Percentiles rank a stretch among this genome's conserved stretches.
These are phyloP conservation scores for Sarcophaga variegata DNA, from an alignment of 2,888 invertebrate species.

Conservation along the genomic window DNA sequence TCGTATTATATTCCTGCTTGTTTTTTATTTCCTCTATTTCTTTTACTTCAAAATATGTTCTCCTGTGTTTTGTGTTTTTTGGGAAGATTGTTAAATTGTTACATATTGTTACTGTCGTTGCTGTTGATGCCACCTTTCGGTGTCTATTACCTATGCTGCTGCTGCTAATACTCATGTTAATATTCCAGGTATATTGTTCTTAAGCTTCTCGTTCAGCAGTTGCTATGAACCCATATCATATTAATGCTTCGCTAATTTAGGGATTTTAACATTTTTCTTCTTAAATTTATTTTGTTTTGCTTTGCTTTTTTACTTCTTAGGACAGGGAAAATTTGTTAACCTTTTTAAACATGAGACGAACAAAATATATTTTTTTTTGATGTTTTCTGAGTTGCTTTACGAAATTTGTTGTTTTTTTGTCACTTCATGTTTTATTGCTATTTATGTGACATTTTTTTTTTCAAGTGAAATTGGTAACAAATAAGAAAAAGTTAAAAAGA, in stretches of 20 bases:
- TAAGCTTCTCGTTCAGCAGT: neutral
- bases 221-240: constrained; percentile 52
- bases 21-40: neutral
- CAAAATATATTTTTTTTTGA: constrained; percentile 8
- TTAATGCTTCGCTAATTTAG: constrained; percentile 58
- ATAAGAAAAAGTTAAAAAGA: too few species aligned
- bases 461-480: too few species aligned
- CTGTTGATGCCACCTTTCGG: constrained; percentile 20
- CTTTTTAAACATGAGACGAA: constrained; percentile 30
- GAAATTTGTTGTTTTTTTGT: neutral
- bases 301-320: neutral
- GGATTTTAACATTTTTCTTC: constrained; percentile 8
- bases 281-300: neutral
- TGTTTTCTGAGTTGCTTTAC: neutral
- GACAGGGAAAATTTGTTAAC: constrained; percentile 10
- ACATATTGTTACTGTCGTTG: constrained; percentile 50
- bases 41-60: neutral
- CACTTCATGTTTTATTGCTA: too few species aligned
- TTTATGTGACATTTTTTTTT: too few species aligned
- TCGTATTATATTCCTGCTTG: constrained; percentile 29
- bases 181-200: neutral
- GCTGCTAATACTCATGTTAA: neutral
- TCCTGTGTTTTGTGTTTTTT: neutral
- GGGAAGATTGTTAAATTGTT: constrained; percentile 49
- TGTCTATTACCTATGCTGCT: constrained; percentile 11